Base-by-base conservation (phyloP, 1,140 invertebrate genomes). In the Apis florea region DNA sequence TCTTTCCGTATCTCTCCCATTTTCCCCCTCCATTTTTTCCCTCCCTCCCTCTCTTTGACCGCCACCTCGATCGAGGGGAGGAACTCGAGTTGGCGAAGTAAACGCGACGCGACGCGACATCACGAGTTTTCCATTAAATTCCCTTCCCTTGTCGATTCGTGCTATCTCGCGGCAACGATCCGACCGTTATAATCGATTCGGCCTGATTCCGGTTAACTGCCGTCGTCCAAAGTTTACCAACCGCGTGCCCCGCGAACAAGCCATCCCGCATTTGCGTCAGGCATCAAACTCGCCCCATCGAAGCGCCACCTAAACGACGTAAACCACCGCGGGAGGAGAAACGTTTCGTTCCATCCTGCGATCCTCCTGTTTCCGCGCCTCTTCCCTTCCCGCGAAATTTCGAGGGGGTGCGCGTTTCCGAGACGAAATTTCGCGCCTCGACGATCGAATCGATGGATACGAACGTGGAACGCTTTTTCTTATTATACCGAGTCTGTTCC, bases 181-280 rank as follows among this genome's bases (percentile, higher is more conserved):
- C 84, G 87, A 74, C 85, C 85, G 90, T 90, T 90, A 90, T 91
- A 90, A 91, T 91, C 90, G 88, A 91, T 91, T 91, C 85, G 79
- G 84, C 89, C 86, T 89, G 90, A 91, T 91, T 90, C 88, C 88
- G 89, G 89, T 90, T 90, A 91, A 90, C 90, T 90, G 86, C 85
- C 88, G 90, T 90, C 90, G 87, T 89, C 86, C 84, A 81, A 90
- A 91, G 89, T 91, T 91, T 89, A 85, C 77, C 84, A 68, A 67
- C 31, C 79, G 89, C 83, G 73, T 83, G 61, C 49, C 73, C 78
- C 68, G 75, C 79, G 84, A 84, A 74, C 77, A 82, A 85, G 72
- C 73, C 85, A 67, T 61, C 81, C 69, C 63, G 64, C 71, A 86
- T 82, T 83, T 85, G 74, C 69, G 84, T 88, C 89, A 86, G 81